Evolutionary conservation across 2,113 vertebrate genomes (phyloP).

Genomic region (Brachionichthys hirsutus): DNA sequence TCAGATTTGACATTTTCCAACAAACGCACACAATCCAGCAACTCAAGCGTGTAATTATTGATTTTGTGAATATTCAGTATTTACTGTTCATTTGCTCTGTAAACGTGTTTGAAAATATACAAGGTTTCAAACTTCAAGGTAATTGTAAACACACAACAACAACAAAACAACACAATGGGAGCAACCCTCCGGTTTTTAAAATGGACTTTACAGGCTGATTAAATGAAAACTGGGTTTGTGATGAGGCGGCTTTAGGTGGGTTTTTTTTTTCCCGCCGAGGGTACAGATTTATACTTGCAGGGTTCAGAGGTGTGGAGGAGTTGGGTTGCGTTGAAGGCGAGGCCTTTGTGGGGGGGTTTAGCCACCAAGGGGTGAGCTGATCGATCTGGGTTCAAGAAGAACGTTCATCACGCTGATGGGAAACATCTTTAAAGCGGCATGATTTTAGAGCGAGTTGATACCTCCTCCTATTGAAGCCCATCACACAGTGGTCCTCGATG

Average conservation of each 20-base stretch:
- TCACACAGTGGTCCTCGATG: constrained; percentile 25
- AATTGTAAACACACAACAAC: constrained; percentile 34
- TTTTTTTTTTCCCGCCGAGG: constrained; percentile 11
- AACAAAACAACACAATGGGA: too few species aligned
- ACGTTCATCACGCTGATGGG: constrained; percentile 50
- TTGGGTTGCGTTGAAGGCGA: constrained; percentile 52
- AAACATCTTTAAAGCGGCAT: constrained; percentile 42
- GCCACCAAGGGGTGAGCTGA: constrained; percentile 31
- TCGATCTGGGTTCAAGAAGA: constrained; percentile 41
- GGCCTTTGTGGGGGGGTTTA: constrained; percentile 53
- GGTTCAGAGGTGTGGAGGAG: constrained; percentile 46
- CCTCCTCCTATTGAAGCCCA: constrained; percentile 28
- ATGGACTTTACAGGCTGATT: constrained; percentile 15
- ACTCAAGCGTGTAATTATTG: not conserved
- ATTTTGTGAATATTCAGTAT: not conserved
- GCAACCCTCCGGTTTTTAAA: constrained; percentile 10
- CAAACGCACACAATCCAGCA: too few species aligned
- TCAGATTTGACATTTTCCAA: too few species aligned
- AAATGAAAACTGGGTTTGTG: constrained; percentile 6
- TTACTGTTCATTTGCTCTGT: constrained; percentile 30
- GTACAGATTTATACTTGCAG: constrained; percentile 46
- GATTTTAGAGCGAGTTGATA: constrained; percentile 37
- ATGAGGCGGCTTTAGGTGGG: constrained; percentile 10
- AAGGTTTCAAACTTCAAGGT: constrained; percentile 10
- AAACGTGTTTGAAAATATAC: constrained; percentile 5